Evolutionary conservation across 2,888 invertebrate species (phyloP), one percentile per base, ranked within the genome.

Genomic region (Tetropium fuscum): DNA sequence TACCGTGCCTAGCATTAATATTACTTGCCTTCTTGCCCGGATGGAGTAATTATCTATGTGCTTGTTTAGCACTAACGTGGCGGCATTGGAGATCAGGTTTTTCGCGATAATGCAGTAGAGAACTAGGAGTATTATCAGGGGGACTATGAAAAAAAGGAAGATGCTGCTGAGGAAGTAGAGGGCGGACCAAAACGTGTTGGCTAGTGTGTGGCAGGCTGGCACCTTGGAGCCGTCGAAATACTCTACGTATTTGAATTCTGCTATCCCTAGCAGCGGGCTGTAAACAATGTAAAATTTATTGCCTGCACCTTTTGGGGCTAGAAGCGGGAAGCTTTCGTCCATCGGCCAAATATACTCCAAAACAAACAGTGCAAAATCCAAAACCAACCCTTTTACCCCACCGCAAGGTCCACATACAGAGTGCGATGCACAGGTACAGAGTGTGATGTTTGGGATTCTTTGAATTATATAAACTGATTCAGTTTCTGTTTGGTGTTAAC

Each of bases 21-120:
- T 93, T 13, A 94, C 94, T 84, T 95, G 94, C 71, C 88, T 88
- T 68, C 92, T 86, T 0, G 92, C 92, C 74, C 91, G 85, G 3
- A 86, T 83, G 61, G 89, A 89, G 75, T 89, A 88, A 41, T 88
- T 89, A 63, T 91, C 88, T 54, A 90, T 87, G 64, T 89, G 90
- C 78, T 90, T 91, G 68, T 89, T 89, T 80, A 89, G 85, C 27
- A 89, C 87, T 19, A 64, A 10, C 13, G 64, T 58, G 10, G 64
- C 64, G 3, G 84, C 85, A 69, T 88, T 86, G 45, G 89, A 88
- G 79, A 94, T 91, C 65, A 95, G 86, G 77, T 92, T 92, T 76
- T 89, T 89, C 45, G 94, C 93, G 74, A 95, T 95, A 74, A 93
- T 86, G 73, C 90, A 88, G 82, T 96, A 96, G 51, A 95, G 86